Conservation (phyloP, 92 coral and sea anemone species). For the Anthopleura xanthogrammica region DNA sequence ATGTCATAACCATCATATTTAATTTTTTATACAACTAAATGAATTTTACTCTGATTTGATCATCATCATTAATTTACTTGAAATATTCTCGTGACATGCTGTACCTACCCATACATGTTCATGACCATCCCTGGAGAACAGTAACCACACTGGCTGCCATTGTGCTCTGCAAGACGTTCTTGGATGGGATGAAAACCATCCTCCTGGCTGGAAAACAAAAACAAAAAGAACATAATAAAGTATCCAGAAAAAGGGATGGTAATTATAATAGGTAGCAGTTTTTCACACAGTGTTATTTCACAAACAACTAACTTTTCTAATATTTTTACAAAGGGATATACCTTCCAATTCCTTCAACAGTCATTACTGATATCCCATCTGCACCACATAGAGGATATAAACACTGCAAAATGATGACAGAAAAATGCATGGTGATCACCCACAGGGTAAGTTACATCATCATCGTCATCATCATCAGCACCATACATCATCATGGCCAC, state of each 20-base stretch:
- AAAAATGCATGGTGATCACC: neutral
- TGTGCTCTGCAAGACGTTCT: conserved; percentile 85
- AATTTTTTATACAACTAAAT: too few relatives aligned
- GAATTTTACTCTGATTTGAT: too few relatives aligned
- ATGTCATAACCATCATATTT: neutral
- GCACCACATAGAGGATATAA: conserved; percentile 76
- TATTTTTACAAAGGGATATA: conserved; percentile 10
- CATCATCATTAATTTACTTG: neutral
- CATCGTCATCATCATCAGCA: too few relatives aligned
- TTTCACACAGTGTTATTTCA: too few relatives aligned
- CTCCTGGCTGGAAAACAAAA: conserved; percentile 49
- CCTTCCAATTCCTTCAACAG: conserved; percentile 94
- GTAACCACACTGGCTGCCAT: conserved; percentile 97
- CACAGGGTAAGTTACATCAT: neutral
- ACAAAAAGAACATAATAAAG: neutral
- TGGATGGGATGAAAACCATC: conserved; percentile 87
- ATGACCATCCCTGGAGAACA: conserved; percentile 96
- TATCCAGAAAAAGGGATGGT: too few relatives aligned
- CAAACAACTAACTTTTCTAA: neutral
- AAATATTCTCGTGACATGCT: neutral
- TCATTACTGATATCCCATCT: conserved; percentile 62
- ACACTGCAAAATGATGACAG: conserved; percentile 46
- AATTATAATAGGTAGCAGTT: too few relatives aligned
- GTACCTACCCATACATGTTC: conserved; percentile 88
- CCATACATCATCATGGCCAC: too few relatives aligned